Conservation (phyloP, 2,113 vertebrate genomes). For the Pterocles gutturalis region DNA sequence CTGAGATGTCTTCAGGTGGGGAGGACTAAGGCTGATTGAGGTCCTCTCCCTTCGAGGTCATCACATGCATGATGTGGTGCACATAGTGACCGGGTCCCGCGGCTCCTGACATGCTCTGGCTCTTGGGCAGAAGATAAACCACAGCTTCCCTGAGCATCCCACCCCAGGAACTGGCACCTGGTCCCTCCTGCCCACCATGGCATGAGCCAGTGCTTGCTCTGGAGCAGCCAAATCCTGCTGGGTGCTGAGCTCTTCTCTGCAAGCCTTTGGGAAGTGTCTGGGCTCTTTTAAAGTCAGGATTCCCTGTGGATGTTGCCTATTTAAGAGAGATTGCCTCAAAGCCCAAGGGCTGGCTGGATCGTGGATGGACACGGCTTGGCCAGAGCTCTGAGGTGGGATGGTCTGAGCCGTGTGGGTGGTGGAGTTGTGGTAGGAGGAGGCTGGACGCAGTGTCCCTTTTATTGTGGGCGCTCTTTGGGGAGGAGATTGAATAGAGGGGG, state of each 20-base stretch:
- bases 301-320: neutral
- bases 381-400: neutral
- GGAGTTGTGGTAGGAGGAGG: neutral
- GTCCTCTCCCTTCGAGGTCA: neutral
- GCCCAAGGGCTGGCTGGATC: neutral
- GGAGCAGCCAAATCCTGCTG: neutral
- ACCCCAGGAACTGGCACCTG: neutral
- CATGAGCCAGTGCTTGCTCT: neutral
- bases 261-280: neutral
- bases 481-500: neutral
- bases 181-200: neutral
- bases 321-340: neutral
- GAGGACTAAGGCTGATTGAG: neutral
- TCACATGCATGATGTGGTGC: neutral
- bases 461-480: neutral
- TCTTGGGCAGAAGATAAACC: neutral
- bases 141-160: neutral
- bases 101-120: neutral
- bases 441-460: neutral
- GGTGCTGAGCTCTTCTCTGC: neutral
- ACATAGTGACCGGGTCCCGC: neutral
- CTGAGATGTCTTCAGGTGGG: neutral
- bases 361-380: neutral
- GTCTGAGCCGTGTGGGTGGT: neutral
- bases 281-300: neutral